Evolutionary conservation across 2,113 vertebrate species (phyloP), one percentile per base, ranked within the genome.

Genomic region (Cyanoderma ruficeps): DNA sequence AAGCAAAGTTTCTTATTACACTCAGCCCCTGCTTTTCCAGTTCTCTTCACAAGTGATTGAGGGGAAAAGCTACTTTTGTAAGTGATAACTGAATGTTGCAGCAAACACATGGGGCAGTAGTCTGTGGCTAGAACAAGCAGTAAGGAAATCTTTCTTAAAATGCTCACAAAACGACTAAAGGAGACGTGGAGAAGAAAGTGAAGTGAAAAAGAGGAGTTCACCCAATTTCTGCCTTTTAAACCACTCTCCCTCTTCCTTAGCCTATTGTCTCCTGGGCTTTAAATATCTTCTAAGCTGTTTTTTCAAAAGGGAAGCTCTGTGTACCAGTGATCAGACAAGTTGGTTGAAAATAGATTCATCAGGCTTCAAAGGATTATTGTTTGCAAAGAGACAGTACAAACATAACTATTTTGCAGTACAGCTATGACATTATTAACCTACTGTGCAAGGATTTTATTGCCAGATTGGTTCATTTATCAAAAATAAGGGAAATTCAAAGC

Each of bases 351-450:
- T 93, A 98, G 97, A 98, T 98, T 98, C 97, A 98, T 98, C 98
- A 98, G 95, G 96, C 98, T 98, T 98, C 98, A 98, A 95, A 98
- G 92, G 97, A 97, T 98, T 97, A 98, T 97, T 98, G 97, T 98
- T 98, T 98, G 98, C 97, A 95, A 97, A 98, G 97, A 97, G 97
- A 98, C 93, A 96, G 96, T 97, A 97, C 96, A 98, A 98, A 98
- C 97, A 97, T 97, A 97, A 97, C 97, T 98, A 98, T 98, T 98
- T 98, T 96, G 96, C 96, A 97, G 97, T 98, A 97, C 97, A 98
- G 97, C 97, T 97, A 98, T 97, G 98, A 98, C 97, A 98, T 98
- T 98, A 98, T 98, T 98, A 98, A 98, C 98, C 97, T 98, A 98
- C 98, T 97, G 98, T 95, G 97, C 96, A 97, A 97, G 94, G 96